phyloP scores from a whole-genome alignment of 2,113 vertebrate genomes.

The Oncorhynchus clarkii region DNA sequence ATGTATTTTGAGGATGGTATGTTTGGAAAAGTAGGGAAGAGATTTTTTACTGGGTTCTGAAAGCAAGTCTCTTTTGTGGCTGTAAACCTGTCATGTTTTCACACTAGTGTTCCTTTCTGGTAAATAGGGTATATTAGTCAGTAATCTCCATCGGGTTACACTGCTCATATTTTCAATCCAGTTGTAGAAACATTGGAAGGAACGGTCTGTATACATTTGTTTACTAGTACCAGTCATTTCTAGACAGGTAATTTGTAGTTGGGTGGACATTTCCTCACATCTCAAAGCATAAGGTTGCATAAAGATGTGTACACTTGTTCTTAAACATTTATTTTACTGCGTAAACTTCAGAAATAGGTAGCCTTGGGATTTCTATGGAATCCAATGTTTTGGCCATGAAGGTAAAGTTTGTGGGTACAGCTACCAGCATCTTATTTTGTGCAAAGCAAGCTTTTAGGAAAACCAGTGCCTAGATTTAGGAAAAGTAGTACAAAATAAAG shows the following conservation, averaged over 20 bases:
- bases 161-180: slow-evolving; percentile 8
- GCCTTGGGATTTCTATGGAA: background rate
- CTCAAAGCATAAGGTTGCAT: background rate
- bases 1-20: background rate
- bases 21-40: slow-evolving; percentile 1
- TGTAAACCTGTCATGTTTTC: slow-evolving; percentile 19
- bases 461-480: too few species aligned
- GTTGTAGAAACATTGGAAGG: background rate
- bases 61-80: slow-evolving; percentile 6
- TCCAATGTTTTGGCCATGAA: background rate
- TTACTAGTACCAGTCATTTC: background rate
- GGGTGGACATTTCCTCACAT: slow-evolving; percentile 10
- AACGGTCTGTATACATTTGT: background rate
- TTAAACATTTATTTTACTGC: background rate
- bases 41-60: background rate
- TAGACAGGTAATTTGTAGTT: background rate
- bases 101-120: slow-evolving; percentile 14
- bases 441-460: too few species aligned
- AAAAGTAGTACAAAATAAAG: too few species aligned
- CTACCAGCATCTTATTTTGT: background rate
- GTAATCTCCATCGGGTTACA: slow-evolving; percentile 4
- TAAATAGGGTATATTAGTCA: background rate
- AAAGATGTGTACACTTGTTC: slow-evolving; percentile 1
- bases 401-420: slow-evolving; percentile 11
- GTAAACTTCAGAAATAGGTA: background rate